A percentile compares a stretch with the other conserved stretches of the same genome.
Conservation (phyloP, 92 coral and sea anemone species). For the Porites rus region DNA sequence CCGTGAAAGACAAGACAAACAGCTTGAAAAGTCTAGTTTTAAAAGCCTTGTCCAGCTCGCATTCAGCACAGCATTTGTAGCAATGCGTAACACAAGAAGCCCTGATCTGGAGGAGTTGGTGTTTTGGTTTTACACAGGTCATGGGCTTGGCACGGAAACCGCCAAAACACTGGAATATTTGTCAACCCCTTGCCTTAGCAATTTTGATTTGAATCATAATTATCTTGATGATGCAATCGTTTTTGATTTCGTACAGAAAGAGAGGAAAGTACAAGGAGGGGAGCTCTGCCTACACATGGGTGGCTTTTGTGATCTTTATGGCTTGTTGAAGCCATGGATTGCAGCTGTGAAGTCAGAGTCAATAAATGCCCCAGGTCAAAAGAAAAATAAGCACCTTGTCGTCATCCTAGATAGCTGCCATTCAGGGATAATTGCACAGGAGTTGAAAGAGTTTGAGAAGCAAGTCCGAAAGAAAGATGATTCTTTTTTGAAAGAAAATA, state of each 20-base stretch:
- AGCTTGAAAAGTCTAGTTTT: background rate
- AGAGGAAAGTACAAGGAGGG: conserved; percentile 64
- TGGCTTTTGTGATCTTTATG: conserved; percentile 76
- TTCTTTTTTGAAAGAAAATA: conserved; percentile 42
- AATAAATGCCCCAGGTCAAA: conserved; percentile 3
- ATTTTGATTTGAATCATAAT: background rate
- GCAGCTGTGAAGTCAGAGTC: conserved; percentile 52
- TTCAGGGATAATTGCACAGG: conserved; percentile 67
- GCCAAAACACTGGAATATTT: background rate
- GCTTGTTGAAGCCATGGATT: conserved; percentile 67
- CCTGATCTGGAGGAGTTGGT: conserved; percentile 55
- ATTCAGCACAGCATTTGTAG: conserved; percentile 26
- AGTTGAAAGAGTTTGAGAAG: conserved; percentile 27
- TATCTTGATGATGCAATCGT: conserved; percentile 11
- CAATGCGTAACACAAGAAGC: conserved; percentile 57
- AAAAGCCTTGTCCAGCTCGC: background rate
- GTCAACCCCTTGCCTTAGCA: conserved; percentile 28
- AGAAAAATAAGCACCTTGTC: conserved; percentile 68
- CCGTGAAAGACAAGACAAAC: background rate
- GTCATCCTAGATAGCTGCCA: conserved; percentile 73
- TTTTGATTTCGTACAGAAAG: conserved; percentile 17
- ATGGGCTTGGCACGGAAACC: conserved; percentile 52
- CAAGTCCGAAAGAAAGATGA: background rate
- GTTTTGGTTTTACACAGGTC: conserved; percentile 76
- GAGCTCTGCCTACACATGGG: conserved; percentile 62